phyloP scores from a whole-genome alignment of 2,797 vertebrate species.

The Onychomys arenicola region DNA sequence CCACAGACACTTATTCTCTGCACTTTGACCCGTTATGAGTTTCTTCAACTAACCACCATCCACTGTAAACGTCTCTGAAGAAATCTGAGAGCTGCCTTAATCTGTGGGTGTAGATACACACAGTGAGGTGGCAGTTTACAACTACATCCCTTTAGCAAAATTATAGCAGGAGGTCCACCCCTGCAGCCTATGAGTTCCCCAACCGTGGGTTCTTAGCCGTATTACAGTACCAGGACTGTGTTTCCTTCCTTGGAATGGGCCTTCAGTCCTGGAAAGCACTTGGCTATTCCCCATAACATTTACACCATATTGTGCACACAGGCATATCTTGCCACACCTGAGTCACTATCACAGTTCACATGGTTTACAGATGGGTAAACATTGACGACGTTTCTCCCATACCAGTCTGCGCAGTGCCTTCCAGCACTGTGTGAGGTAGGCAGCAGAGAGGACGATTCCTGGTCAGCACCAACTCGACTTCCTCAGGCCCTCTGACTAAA shows the following conservation, averaged over 20 bases:
- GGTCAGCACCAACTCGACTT: not conserved
- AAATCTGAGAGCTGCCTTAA: not conserved
- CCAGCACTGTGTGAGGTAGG: not conserved
- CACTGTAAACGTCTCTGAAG: not conserved
- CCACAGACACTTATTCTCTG: not conserved
- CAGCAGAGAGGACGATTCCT: no score
- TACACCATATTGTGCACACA: no score
- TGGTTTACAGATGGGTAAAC: not conserved
- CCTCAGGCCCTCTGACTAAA: not conserved
- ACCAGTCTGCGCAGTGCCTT: not conserved
- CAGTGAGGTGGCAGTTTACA: not conserved
- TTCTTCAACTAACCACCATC: not conserved
- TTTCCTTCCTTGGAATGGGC: no score
- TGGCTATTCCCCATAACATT: not conserved
- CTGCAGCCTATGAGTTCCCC: not conserved
- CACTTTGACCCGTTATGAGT: not conserved
- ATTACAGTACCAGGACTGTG: not conserved
- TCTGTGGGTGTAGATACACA: not conserved
- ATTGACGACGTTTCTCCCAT: not conserved
- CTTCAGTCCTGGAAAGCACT: not conserved
- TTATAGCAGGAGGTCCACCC: not conserved
- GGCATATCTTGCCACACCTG: not conserved
- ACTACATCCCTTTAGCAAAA: not conserved
- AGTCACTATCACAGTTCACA: no score
- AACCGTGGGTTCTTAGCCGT: not conserved